Base-by-base conservation (phyloP, 2,888 invertebrate species). In the Drosophila affinis region DNA sequence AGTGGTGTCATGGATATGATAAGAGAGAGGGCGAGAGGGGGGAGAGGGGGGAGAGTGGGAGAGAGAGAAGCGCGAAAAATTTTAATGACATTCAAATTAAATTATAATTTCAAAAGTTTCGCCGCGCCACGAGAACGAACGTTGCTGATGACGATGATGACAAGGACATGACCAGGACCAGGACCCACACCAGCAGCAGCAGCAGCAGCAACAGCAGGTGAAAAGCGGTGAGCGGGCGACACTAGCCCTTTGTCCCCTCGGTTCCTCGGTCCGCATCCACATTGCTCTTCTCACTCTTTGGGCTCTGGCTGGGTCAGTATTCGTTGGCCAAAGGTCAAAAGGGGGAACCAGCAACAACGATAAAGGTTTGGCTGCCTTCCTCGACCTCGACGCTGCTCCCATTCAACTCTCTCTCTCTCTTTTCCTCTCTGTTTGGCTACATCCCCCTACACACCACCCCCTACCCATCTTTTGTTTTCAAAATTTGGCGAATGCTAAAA, bases 41-140 rank as follows among this genome's bases (percentile, higher is more conserved):
- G 27, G 44, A 18, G 2, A 18, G n/a, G n/a, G 5, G 24, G 24
- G 29, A 17, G 9, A 3, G 21, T 24, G 59, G 7, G n/a, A 27
- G 60, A 48, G 7, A 21, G 49, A 47, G 45, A 57, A 51, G 62
- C 72, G 60, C 72, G 75, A 75, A 82, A 2, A 83, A 86, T 82
- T 87, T 85, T 87, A 85, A 85, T 85, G 84, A 79, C 84, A 85
- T 87, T 85, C 81, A 81, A 85, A 85, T 87, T 77, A 84, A 85
- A 87, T 85, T 85, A 85, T 84, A 81, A 85, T 85, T 85, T 85
- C 77, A 81, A 87, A 87, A 81, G 84, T 86, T 83, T 71, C 68
- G 72, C 77, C 55, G 62, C 72, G 14, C 58, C 24, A 62, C 47
- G 45, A 21, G 60, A 27, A 47, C 49, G 60, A 29, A 44, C 49